These are phyloP conservation scores for Chymomyza amoena DNA, from an alignment of 2,888 invertebrate genomes.

Conservation along the genomic window DNA sequence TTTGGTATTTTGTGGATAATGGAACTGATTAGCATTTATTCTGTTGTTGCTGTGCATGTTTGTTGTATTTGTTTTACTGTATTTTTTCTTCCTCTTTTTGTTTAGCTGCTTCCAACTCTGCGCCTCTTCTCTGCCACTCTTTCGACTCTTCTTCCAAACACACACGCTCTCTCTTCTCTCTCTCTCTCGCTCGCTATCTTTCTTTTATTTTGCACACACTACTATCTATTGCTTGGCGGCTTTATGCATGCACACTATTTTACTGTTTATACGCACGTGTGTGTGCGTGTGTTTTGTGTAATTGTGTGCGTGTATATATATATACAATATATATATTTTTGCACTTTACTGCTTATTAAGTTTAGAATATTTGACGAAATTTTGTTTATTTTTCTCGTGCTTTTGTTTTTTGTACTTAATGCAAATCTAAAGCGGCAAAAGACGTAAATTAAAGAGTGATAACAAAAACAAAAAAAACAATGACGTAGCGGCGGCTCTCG, in stretches of 20 bases:
- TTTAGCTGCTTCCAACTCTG: constrained; percentile 1
- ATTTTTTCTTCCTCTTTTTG: constrained; percentile 14
- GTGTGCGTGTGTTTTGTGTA: not conserved
- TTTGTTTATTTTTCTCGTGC: no score
- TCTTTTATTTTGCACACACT: not conserved
- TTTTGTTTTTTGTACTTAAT: not conserved
- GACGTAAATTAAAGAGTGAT: not conserved
- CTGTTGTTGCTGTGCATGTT: constrained; percentile 56
- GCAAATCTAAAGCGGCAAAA: no score
- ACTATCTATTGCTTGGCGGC: not conserved
- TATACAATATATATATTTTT: no score
- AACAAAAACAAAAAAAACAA: not conserved
- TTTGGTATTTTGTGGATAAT: constrained; percentile 37
- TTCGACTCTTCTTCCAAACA: no score
- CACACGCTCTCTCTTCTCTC: not conserved
- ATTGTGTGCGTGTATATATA: not conserved
- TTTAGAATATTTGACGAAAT: not conserved
- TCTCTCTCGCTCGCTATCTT: not conserved
- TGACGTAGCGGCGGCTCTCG: not conserved
- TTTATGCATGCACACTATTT: no score
- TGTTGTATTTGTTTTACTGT: constrained; percentile 9
- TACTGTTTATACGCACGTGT: no score
- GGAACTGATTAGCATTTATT: constrained; percentile 29
- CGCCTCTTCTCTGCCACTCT: no score
- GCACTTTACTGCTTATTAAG: not conserved